These are phyloP conservation scores for Micronycteris hirsuta DNA, from an alignment of 2,113 vertebrate genomes.

Conservation along the genomic window DNA sequence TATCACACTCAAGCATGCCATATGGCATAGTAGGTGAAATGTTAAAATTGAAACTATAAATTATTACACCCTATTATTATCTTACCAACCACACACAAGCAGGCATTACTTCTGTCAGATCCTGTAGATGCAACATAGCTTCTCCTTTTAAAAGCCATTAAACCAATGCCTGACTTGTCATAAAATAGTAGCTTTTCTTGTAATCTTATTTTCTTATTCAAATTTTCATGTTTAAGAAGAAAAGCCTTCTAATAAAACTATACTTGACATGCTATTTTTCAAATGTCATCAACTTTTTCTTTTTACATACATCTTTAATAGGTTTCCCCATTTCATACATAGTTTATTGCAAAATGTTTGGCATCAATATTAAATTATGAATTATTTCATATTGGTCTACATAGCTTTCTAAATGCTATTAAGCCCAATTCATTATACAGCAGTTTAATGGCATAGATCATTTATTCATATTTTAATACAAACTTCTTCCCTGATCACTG, in stretches of 20 bases:
- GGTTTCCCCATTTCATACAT: conserved; percentile 66
- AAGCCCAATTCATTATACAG: conserved; percentile 61
- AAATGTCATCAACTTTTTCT: conserved; percentile 61
- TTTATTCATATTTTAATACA: conserved; percentile 62
- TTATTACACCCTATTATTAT: too few species aligned
- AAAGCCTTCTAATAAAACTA: conserved; percentile 63
- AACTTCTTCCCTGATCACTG: conserved; percentile 20
- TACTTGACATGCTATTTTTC: conserved; percentile 51
- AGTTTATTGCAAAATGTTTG: conserved; percentile 74
- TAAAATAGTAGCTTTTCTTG: conserved; percentile 34
- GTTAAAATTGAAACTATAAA: too few species aligned
- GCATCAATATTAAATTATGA: conserved; percentile 77
- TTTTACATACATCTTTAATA: conserved; percentile 74
- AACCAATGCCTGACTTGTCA: background rate
- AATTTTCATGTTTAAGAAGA: conserved; percentile 60
- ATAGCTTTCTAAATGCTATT: conserved; percentile 65
- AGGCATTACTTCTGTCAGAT: too few species aligned
- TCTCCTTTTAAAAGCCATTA: background rate
- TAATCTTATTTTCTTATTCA: conserved; percentile 64
- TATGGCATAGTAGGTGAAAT: too few species aligned
- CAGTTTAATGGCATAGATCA: conserved; percentile 46
- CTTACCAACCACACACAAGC: too few species aligned
- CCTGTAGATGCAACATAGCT: background rate
- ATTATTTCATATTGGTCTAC: conserved; percentile 43
- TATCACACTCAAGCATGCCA: too few species aligned